Conservation (phyloP, 2,888 invertebrate species). For the Drosophila formosana region DNA sequence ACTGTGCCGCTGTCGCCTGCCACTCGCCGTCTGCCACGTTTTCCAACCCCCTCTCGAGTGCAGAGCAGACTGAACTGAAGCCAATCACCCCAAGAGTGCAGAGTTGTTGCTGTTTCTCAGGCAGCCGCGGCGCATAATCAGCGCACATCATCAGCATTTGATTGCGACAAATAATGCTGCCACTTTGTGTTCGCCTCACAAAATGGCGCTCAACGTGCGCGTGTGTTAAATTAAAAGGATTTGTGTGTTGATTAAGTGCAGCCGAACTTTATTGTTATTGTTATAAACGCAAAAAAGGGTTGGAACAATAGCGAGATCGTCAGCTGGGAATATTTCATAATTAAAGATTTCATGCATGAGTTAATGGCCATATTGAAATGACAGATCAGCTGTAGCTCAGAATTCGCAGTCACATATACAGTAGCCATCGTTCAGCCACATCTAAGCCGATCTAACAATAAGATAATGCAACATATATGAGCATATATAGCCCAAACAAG, state of each 20-base stretch:
- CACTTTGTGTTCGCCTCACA: slow-evolving; percentile 79
- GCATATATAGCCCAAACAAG: slow-evolving; percentile 67
- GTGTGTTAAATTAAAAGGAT: slow-evolving; percentile 81
- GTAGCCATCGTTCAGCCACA: slow-evolving; percentile 61
- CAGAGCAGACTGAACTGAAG: slow-evolving; percentile 7
- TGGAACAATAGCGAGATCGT: slow-evolving; percentile 4
- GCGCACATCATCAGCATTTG: slow-evolving; percentile 83
- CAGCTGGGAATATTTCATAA: slow-evolving; percentile 9
- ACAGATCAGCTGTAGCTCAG: not conserved
- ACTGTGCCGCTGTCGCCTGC: slow-evolving; percentile 68
- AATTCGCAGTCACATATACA: slow-evolving; percentile 5
- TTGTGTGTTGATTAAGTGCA: slow-evolving; percentile 80
- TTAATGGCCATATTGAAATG: slow-evolving; percentile 24
- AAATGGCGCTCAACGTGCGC: slow-evolving; percentile 66
- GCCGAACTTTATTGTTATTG: slow-evolving; percentile 19
- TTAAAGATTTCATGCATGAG: slow-evolving; percentile 13
- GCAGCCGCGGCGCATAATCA: slow-evolving; percentile 74
- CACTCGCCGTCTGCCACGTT: slow-evolving; percentile 62
- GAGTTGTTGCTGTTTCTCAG: slow-evolving; percentile 57
- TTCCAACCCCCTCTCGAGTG: slow-evolving; percentile 46
- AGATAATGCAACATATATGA: slow-evolving; percentile 78
- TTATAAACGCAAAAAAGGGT: slow-evolving; percentile 16
- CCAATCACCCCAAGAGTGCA: slow-evolving; percentile 42
- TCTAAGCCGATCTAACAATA: slow-evolving; percentile 73
- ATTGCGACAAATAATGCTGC: slow-evolving; percentile 85